Evolutionary conservation across 2,797 vertebrate genomes (phyloP).

Genomic region (Centroberyx gerrardi): DNA sequence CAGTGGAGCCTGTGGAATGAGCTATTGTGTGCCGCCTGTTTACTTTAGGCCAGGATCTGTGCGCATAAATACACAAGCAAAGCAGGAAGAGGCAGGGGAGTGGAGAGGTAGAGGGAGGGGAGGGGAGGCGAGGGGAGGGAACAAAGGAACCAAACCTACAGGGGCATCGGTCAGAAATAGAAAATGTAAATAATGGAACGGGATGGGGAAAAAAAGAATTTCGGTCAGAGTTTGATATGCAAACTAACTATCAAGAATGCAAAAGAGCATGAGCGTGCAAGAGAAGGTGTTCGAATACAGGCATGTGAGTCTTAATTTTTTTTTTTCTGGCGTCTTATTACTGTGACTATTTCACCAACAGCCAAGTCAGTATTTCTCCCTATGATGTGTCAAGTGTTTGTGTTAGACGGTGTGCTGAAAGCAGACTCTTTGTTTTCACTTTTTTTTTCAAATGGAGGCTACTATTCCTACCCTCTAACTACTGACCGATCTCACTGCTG

Average conservation of each 20-base stretch:
- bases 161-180: constrained; percentile 77
- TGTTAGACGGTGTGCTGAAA: constrained; percentile 44
- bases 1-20: constrained; percentile 73
- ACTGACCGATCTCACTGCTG: constrained; percentile 37
- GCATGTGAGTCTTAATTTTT: constrained; percentile 61
- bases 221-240: constrained; percentile 49
- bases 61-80: constrained; percentile 72
- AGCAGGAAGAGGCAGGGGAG: constrained; percentile 72
- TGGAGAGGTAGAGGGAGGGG: constrained; percentile 35
- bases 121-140: constrained; percentile 20
- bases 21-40: constrained; percentile 78
- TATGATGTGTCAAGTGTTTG: constrained; percentile 48
- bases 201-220: neutral
- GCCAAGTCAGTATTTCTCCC: constrained; percentile 51
- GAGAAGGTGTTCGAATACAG: constrained; percentile 46
- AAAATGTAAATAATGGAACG: constrained; percentile 76
- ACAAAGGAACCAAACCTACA: constrained; percentile 74
- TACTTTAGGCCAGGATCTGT: constrained; percentile 79
- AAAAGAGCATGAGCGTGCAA: constrained; percentile 39
- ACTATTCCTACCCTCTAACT: constrained; percentile 39
- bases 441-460: constrained; percentile 1
- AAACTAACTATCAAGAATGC: constrained; percentile 53
- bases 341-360: constrained; percentile 56
- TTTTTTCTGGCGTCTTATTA: constrained; percentile 65
- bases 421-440: constrained; percentile 43